phyloP scores from a whole-genome alignment of 2,888 invertebrate genomes.

The Chrysolina haemoptera region DNA sequence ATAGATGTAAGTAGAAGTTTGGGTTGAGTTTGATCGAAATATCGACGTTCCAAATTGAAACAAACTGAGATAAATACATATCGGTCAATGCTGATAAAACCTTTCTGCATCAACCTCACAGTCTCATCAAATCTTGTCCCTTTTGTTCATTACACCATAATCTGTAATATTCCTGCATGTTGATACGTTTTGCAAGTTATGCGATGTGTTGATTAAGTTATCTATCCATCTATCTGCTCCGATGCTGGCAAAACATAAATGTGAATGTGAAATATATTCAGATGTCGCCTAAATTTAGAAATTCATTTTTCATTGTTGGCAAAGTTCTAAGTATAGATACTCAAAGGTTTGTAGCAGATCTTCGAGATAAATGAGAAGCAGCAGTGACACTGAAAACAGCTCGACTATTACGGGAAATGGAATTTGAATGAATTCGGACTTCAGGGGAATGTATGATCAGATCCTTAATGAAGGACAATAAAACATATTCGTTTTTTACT shows the following conservation, averaged over 20 bases:
- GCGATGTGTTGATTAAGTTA: not conserved
- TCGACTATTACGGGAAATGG: not conserved
- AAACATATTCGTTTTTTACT: not conserved
- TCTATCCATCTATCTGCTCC: not conserved
- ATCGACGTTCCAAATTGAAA: no score
- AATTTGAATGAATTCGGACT: not conserved
- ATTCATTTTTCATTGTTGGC: slow-evolving; percentile 29
- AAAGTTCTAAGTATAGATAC: slow-evolving; percentile 21
- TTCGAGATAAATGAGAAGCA: slow-evolving; percentile 15
- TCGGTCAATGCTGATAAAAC: no score
- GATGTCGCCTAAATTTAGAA: slow-evolving; percentile 25
- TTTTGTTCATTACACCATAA: no score
- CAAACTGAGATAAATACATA: no score
- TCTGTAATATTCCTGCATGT: no score
- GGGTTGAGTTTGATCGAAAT: no score
- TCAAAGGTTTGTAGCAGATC: slow-evolving; percentile 6
- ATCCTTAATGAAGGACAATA: not conserved
- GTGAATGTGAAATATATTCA: slow-evolving; percentile 25
- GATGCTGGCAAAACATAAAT: slow-evolving; percentile 5
- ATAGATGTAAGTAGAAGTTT: no score
- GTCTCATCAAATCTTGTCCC: no score
- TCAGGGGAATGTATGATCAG: not conserved
- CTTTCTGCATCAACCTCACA: no score
- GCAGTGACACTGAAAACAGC: slow-evolving; percentile 10
- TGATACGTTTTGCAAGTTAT: not conserved